Evolutionary conservation across 2,797 vertebrate genomes (phyloP).

Genomic region (Menidia menidia): DNA sequence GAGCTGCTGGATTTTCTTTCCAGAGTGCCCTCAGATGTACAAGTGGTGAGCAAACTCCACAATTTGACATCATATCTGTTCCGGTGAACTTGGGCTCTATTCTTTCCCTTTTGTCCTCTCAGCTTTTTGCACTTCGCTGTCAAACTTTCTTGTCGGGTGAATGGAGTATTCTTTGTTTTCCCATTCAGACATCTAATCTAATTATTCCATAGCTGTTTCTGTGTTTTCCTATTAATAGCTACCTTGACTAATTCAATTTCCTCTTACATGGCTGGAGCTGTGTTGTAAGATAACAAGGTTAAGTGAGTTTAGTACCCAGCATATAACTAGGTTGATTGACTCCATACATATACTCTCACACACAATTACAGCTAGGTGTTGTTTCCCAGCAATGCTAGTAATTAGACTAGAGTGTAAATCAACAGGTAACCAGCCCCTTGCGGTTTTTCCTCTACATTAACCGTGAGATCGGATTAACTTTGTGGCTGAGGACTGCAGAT

Average conservation of each 20-base stretch:
- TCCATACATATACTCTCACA: slow-evolving; percentile 66
- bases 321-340: slow-evolving; percentile 72
- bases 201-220: slow-evolving; percentile 59
- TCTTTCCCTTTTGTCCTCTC: slow-evolving; percentile 10
- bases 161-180: slow-evolving; percentile 43
- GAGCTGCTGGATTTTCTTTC: slow-evolving; percentile 97
- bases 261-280: slow-evolving; percentile 59
- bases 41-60: slow-evolving; percentile 89
- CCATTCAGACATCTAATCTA: slow-evolving; percentile 53
- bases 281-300: slow-evolving; percentile 73
- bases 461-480: slow-evolving; percentile 83
- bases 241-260: slow-evolving; percentile 71
- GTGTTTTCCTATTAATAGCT: slow-evolving; percentile 64
- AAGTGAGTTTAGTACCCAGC: slow-evolving; percentile 73
- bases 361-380: slow-evolving; percentile 66
- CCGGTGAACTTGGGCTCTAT: slow-evolving; percentile 11
- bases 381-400: slow-evolving; percentile 72
- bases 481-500: slow-evolving; percentile 63
- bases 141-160: slow-evolving; percentile 25
- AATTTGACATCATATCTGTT: slow-evolving; percentile 30
- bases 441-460: slow-evolving; percentile 81
- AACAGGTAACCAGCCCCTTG: slow-evolving; percentile 80
- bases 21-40: slow-evolving; percentile 96
- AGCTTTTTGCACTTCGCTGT: slow-evolving; percentile 25
- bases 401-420: slow-evolving; percentile 80